Base-by-base conservation (phyloP, 2,888 invertebrate genomes). In the Lutraria lutraria region DNA sequence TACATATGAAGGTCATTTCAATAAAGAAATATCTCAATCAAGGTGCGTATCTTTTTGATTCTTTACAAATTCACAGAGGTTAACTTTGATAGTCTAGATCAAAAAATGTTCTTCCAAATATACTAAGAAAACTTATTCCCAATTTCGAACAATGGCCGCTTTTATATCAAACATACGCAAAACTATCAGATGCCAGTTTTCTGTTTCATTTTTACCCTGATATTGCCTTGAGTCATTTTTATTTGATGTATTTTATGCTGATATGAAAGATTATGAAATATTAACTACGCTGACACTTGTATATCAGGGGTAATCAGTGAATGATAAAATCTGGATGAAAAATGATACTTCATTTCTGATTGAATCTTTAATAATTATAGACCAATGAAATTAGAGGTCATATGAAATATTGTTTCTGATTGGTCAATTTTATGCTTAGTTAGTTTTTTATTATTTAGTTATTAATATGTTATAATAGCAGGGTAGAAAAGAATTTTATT, bases 221-320 rank as follows among this genome's bases (percentile, higher is more conserved):
- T 16, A 21, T 86, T 52, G 86, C 89, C 89, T 89, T 86, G 83
- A 60, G 86, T 63, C 53, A 87, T 81, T 81, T 53, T 60, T 81
- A 29, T 68, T 56, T 83, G 54, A 83, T 56, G 68, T 81, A 84
- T 87, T 83, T 89, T 85, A 81, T 29, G 16, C 34, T 68, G 89
- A 89, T 89, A 89, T 86, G 79, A 52, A 82, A 88, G 91, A 91
- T 91, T 91, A 91, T 89, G 82, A 89, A 91, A 91, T 91, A 91
- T 91, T 88, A 91, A 89, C 82, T 25, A 89, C 76, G 80, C 63
- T 91, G 91, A 91, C 91, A 91, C 91, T 83, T 90, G 90, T 85
- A 89, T 87, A 82, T 84, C 79, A 31, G 34, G 29, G 15, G 56
- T 63, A 80, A 83, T 88, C 87, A 82, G 60, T 25, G 29, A 13